Conservation (phyloP, 2,797 vertebrate genomes). For the Danionella dracula region DNA sequence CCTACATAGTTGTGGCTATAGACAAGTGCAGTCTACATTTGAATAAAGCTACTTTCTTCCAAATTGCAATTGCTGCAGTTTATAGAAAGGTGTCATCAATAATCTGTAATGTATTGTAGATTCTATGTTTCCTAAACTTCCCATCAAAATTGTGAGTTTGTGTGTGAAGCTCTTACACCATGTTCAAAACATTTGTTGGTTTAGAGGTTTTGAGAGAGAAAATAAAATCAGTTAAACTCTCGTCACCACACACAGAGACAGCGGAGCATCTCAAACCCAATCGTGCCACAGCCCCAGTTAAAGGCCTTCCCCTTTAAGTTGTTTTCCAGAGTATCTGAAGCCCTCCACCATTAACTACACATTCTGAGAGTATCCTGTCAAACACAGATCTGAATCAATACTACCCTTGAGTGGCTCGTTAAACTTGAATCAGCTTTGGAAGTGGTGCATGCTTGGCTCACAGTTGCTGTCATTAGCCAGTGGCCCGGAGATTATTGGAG, state of each 20-base stretch:
- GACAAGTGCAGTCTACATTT: too few species aligned
- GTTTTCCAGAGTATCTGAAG: constrained; percentile 63
- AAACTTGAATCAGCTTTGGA: constrained; percentile 79
- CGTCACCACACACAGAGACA: constrained; percentile 25
- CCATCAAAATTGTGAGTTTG: too few species aligned
- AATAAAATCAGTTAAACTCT: constrained; percentile 12
- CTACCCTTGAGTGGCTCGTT: constrained; percentile 77
- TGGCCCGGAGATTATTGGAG: constrained; percentile 73
- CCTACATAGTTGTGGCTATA: too few species aligned
- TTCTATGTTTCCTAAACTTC: too few species aligned
- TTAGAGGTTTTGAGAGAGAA: neutral
- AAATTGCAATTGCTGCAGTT: too few species aligned
- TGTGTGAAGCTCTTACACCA: too few species aligned
- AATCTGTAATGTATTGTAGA: too few species aligned
- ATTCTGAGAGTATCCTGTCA: constrained; percentile 77
- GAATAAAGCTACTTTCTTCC: too few species aligned
- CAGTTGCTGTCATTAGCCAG: constrained; percentile 77
- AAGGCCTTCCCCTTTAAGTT: constrained; percentile 56
- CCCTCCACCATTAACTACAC: constrained; percentile 78
- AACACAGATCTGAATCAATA: constrained; percentile 83
- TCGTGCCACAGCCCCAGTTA: constrained; percentile 47
- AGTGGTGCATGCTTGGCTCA: constrained; percentile 76
- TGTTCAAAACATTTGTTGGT: too few species aligned
- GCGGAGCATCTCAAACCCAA: constrained; percentile 53
- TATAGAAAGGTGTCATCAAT: too few species aligned